Conservation (phyloP, 2,797 vertebrate species). For the Chaunax sp. region DNA sequence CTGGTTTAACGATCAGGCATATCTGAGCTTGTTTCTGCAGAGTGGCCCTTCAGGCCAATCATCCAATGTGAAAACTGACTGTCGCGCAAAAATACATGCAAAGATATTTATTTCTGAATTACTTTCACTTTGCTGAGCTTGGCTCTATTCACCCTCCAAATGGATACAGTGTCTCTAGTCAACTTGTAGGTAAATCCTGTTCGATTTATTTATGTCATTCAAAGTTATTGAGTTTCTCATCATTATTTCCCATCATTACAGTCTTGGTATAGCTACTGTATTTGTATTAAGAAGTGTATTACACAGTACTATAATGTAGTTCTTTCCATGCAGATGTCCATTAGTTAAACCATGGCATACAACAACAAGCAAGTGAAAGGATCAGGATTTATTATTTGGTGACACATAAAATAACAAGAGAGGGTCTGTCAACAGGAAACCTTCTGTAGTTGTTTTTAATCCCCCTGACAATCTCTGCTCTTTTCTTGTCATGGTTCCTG, state of each 20-base stretch:
- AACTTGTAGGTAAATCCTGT: not conserved
- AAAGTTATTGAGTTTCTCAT: not conserved
- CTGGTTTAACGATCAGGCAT: no score
- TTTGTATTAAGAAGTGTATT: not conserved
- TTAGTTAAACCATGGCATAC: not conserved
- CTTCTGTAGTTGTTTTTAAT: constrained; percentile 29
- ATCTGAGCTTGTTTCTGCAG: not conserved
- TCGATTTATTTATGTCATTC: not conserved
- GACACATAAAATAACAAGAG: not conserved
- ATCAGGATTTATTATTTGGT: constrained; percentile 1
- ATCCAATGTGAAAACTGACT: not conserved
- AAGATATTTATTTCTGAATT: not conserved
- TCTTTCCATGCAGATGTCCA: not conserved
- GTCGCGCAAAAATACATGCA: no score
- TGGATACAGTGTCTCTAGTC: not conserved
- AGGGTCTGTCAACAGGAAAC: not conserved
- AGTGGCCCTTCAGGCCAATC: not conserved
- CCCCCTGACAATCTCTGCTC: constrained; percentile 25
- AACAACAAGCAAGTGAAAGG: not conserved
- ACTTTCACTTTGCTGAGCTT: not conserved
- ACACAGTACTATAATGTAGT: not conserved
- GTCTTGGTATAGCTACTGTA: not conserved
- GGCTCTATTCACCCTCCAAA: not conserved
- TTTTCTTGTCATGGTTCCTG: constrained; percentile 40
- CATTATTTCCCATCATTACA: not conserved